Base-by-base conservation (phyloP, 2,113 vertebrate species). In the Syrmaticus mikado region DNA sequence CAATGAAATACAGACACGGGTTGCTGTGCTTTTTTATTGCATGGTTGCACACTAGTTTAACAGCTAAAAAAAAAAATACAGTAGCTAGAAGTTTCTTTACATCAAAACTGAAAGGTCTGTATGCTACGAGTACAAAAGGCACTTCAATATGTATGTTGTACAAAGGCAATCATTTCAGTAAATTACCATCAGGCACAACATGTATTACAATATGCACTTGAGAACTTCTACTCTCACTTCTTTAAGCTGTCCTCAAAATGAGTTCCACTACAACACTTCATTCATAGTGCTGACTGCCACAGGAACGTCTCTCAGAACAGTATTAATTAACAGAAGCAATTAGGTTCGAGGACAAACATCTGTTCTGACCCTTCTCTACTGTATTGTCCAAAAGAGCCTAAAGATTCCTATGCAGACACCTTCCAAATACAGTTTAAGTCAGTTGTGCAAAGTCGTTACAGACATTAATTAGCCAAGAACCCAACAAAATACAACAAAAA, bases 21-120 rank as follows among this genome's bases (percentile, higher is more conserved):
- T 89, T 96, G 87, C 87, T 90, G 85, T 61, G 50, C 82, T 76
- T 36, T 87, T 94, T 94, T 94, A 96, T 96, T 96, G 50, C n/a
- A 65, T 38, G 65, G 85, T 57, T 6, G n/a, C 34, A 78, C 25
- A 32, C 55, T 75, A 65, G 70, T 16, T 22, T 62, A 95, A 94
- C 75, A 91, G 77, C 65, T 84, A n/a, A n/a, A 94, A 94, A n/a
- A n/a, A 94, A 94, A 77, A 91, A 94, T 46, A 25, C 75, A 94
- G 91, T 82, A 95, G 89, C 75, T 91, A 61, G 10, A 74, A 64
- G 68, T 85, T 82, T 73, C 82, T 58, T 46, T 66, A 55, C 53
- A 83, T 57, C 45, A 50, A 76, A 85, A 43, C 28, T 30, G 4
- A 34, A 78, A 82, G 22, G 65, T 40, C 82, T 73, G 16, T 5